Percentiles rank a stretch among this genome's conserved stretches.
These are phyloP conservation scores for Stigmatopora argus DNA, from an alignment of 2,113 vertebrate genomes.

Conservation along the genomic window DNA sequence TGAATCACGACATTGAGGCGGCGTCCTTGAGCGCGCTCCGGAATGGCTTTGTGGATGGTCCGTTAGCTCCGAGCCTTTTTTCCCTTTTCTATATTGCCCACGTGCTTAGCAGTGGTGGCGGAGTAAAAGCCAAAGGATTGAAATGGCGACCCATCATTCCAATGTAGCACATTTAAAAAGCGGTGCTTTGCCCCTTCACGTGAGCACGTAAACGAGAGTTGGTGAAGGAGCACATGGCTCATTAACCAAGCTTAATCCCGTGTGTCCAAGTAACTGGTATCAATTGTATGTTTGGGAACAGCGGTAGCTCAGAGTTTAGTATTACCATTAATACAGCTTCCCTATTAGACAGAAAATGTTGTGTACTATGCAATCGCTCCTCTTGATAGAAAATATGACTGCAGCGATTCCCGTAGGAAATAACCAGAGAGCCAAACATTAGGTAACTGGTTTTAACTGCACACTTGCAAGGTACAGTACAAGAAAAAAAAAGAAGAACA, in stretches of 20 bases:
- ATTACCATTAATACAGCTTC: not conserved
- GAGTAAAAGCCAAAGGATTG: constrained; percentile 25
- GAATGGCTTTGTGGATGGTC: constrained; percentile 57
- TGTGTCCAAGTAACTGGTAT: not conserved
- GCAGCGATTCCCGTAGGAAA: not conserved
- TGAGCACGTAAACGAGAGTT: not conserved
- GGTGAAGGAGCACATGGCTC: not conserved
- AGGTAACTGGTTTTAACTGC: not conserved
- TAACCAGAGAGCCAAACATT: not conserved
- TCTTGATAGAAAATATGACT: not conserved
- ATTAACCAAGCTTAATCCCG: not conserved
- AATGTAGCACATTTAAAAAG: not conserved
- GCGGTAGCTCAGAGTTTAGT: not conserved
- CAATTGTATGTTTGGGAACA: not conserved
- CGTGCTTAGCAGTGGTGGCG: constrained; percentile 37
- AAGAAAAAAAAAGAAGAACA: too few relatives aligned
- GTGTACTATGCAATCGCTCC: not conserved
- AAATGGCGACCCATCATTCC: constrained; percentile 24
- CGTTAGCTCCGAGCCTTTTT: constrained; percentile 61
- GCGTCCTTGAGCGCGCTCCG: constrained; percentile 58
- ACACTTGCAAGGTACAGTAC: not conserved
- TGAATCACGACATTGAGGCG: constrained; percentile 48
- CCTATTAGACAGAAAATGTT: not conserved
- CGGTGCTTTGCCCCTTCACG: not conserved
- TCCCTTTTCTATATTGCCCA: constrained; percentile 41